Base-by-base conservation (phyloP, 2,113 vertebrate species). In the Pomatorhinus ruficollis region DNA sequence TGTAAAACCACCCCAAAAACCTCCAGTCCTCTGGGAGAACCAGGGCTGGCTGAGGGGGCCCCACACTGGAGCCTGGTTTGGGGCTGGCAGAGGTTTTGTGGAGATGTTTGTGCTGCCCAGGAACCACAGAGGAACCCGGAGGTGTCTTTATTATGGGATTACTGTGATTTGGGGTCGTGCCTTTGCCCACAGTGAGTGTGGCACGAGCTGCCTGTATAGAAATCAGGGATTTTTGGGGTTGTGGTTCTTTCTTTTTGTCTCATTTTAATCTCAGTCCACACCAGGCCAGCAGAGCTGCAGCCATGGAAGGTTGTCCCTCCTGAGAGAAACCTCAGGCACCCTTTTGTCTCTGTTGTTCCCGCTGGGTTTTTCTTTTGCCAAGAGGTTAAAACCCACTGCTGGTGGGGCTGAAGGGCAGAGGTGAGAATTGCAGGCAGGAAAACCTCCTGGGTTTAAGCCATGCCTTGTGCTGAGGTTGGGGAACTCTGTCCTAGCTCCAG, bases 91-190 rank as follows among this genome's bases (percentile, higher is more conserved):
- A 21, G 40, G 25, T 5, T 27, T 39, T 82, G 33, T 19, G 42
- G 42, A 20, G 60, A 8, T 18, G 21, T 20, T 3, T 0, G 23
- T 72, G 68, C 30, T 11, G 5, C 27, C 40, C 47, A 33, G 37
- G 50, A 69, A 6, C 0, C 2, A 12, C 33, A 31, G 22, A 4
- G 15, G 12, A 35, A 31, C 33, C 18, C 28, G 76, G n/a, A 37
- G 45, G 5, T 59, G 52, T 30, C 10, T 70, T 50, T 37, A 0
- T 49, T 28, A 0, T 1, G 59, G 10, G 35, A n/a, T 57, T 44
- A 0, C 17, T 23, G 47, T 0, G 3, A 6, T 27, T 2, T 6
- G 25, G 11, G 9, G 23, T 20, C 0, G 12, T 50, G n/a, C 47
- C n/a, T 81, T 69, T 59, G 57, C 23, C 50, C 9, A 0, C 44